Conservation (phyloP, 2,888 invertebrate species). For the Microchrysa polita region DNA sequence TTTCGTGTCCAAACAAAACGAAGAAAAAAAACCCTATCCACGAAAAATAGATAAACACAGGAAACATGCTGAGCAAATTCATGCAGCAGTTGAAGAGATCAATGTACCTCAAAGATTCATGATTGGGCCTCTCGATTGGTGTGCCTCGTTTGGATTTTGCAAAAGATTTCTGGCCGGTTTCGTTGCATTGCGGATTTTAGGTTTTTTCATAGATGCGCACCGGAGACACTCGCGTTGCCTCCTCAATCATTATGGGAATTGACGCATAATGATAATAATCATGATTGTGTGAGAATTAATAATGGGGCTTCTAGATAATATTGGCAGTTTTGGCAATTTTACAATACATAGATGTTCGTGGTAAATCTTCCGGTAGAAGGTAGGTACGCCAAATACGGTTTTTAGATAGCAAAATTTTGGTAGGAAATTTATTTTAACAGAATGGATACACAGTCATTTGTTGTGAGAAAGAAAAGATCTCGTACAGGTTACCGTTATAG, state of each 20-base stretch:
- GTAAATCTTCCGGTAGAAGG: no score
- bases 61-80: constrained; percentile 6
- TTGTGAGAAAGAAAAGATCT: no score
- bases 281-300: not conserved
- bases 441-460: no score
- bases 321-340: no score
- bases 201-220: not conserved
- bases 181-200: not conserved
- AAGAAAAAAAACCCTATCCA: no score
- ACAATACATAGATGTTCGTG: no score
- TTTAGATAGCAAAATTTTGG: no score
- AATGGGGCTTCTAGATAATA: constrained; percentile 1
- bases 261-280: not conserved
- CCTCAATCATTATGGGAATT: not conserved
- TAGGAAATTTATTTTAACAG: no score
- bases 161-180: not conserved
- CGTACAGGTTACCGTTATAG: no score
- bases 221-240: not conserved
- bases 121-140: not conserved
- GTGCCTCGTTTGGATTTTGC: not conserved
- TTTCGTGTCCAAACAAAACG: not conserved
- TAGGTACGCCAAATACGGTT: no score
- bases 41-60: constrained; percentile 13
- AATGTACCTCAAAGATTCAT: constrained; percentile 1
- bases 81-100: not conserved